Evolutionary conservation across 2,113 vertebrate genomes (phyloP).

Genomic region (Panurus biarmicus): DNA sequence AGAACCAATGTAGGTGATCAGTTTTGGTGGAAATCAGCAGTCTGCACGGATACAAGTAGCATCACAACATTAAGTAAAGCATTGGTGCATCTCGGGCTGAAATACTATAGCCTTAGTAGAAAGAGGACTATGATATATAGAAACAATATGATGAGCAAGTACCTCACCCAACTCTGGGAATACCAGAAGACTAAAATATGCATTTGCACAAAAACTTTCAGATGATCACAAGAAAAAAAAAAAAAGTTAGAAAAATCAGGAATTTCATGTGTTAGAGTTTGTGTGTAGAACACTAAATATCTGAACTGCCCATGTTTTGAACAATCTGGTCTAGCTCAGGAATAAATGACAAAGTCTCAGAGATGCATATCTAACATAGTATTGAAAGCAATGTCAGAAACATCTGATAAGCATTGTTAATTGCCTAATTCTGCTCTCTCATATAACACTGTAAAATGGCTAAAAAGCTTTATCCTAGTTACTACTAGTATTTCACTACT

Average conservation of each 20-base stretch:
- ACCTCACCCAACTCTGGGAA: neutral
- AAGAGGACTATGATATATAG: neutral
- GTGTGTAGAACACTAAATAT: neutral
- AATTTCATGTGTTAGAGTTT: neutral
- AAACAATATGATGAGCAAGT: neutral
- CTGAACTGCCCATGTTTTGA: neutral
- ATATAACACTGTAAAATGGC: neutral
- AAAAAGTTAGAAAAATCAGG: neutral
- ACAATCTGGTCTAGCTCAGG: neutral
- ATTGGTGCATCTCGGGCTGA: neutral
- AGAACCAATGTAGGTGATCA: neutral
- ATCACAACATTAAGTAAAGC: neutral
- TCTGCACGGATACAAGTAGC: neutral
- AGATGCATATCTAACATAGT: neutral
- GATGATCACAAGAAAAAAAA: neutral
- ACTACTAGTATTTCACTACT: neutral
- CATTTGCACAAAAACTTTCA: neutral
- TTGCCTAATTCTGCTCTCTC: neutral
- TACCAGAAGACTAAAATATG: neutral
- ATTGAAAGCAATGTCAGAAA: neutral
- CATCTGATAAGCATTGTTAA: neutral
- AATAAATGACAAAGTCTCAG: neutral
- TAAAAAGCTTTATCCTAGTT: neutral
- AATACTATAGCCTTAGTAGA: neutral
- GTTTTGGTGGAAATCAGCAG: neutral